Evolutionary conservation across 2,888 invertebrate species (phyloP).

Genomic region (Pollenia griseotomentosa): DNA sequence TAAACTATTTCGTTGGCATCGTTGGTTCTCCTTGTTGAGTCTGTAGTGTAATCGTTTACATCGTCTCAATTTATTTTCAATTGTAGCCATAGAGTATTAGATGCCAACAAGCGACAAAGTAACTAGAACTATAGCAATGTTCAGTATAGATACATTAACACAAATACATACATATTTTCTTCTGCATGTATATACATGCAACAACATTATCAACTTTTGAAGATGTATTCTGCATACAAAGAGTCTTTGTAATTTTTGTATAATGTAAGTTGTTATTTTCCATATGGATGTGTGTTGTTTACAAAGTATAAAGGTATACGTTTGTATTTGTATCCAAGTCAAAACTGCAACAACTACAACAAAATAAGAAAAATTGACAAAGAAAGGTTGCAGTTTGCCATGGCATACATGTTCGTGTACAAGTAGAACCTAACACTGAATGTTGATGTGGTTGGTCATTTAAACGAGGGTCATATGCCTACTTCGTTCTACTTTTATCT

Average conservation of each 20-base stretch:
- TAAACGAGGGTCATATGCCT: not conserved
- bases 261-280: not conserved
- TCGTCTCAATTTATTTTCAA: constrained; percentile 53
- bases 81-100: constrained; percentile 42
- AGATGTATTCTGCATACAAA: constrained; percentile 15
- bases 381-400: constrained; percentile 7
- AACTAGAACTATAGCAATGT: not conserved
- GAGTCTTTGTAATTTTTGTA: not conserved
- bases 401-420: not conserved
- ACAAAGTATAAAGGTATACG: no score
- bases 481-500: no score
- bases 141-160: not conserved
- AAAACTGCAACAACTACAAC: not conserved
- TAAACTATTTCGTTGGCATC: constrained; percentile 15
- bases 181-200: not conserved
- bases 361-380: not conserved
- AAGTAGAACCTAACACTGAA: not conserved
- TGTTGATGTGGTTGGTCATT: constrained; percentile 27
- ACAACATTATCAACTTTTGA: constrained; percentile 28
- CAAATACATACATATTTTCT: not conserved
- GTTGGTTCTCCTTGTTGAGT: not conserved
- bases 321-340: not conserved
- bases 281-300: not conserved
- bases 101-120: constrained; percentile 23
- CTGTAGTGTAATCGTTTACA: constrained; percentile 25